Evolutionary conservation across 1,140 invertebrate species (phyloP).

Genomic region (Protaetia brevitarsis): DNA sequence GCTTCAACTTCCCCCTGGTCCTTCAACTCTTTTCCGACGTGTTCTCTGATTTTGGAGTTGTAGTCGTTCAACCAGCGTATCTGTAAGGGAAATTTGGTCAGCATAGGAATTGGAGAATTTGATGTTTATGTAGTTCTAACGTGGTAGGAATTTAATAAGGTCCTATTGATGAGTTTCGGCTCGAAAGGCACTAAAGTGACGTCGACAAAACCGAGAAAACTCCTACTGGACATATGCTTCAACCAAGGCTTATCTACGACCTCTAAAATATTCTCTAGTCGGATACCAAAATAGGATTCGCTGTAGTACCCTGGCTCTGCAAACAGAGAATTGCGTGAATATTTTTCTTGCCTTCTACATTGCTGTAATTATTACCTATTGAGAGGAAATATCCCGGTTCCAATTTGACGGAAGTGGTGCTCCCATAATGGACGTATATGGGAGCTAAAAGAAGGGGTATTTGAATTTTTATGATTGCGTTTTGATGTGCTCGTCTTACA

Average conservation of each 20-base stretch:
- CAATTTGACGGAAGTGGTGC: conserved; percentile 48
- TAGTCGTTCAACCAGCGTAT: conserved; percentile 76
- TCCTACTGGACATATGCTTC: conserved; percentile 49
- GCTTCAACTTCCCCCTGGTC: conserved; percentile 62
- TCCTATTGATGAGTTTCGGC: conserved; percentile 79
- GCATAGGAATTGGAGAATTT: not conserved
- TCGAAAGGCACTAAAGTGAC: conserved; percentile 92
- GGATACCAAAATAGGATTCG: conserved; percentile 81
- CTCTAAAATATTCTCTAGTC: conserved; percentile 89
- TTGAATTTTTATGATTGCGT: not conserved
- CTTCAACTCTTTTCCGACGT: conserved; percentile 70
- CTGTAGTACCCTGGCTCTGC: conserved; percentile 79
- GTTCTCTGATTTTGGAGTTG: conserved; percentile 65
- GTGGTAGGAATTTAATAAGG: conserved; percentile 71
- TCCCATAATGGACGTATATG: conserved; percentile 50
- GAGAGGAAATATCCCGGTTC: conserved; percentile 84
- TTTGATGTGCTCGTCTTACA: conserved; percentile 51
- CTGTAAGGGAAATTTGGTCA: conserved; percentile 51
- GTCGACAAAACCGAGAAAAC: conserved; percentile 71
- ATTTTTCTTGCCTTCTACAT: not conserved
- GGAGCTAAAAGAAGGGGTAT: conserved; percentile 61
- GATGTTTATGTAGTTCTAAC: conserved; percentile 49
- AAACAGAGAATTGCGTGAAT: conserved; percentile 26
- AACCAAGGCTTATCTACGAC: conserved; percentile 62
- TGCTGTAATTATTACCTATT: conserved; percentile 58